These are phyloP conservation scores for Aramus guarauna DNA, from an alignment of 2,113 vertebrate species.

Conservation along the genomic window DNA sequence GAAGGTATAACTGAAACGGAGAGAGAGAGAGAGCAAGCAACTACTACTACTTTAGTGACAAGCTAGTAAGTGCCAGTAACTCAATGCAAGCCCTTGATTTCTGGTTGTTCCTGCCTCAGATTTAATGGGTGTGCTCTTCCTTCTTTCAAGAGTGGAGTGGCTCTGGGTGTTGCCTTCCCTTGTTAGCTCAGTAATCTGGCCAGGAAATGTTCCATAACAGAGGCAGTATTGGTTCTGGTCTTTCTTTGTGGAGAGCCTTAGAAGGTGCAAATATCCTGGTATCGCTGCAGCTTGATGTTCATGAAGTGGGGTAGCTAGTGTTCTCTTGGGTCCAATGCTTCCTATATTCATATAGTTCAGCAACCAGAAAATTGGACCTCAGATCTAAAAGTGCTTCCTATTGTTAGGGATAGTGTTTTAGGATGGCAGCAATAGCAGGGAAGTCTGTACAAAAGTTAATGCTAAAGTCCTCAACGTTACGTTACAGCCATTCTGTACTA, in stretches of 20 bases:
- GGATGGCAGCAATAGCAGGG: not conserved
- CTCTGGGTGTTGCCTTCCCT: not conserved
- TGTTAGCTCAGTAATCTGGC: not conserved
- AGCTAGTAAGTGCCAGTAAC: not conserved
- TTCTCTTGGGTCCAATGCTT: not conserved
- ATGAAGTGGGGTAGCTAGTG: not conserved
- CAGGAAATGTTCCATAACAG: not conserved
- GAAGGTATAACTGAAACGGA: not conserved
- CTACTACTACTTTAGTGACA: not conserved
- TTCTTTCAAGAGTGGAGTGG: not conserved
- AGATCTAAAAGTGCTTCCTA: not conserved
- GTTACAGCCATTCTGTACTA: not conserved
- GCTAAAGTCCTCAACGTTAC: not conserved
- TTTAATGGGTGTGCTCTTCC: not conserved
- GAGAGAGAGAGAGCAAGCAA: not conserved
- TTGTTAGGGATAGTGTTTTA: not conserved
- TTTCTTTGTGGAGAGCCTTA: not conserved
- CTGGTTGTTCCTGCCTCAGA: not conserved
- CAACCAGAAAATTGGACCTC: not conserved
- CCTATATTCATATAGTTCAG: not conserved
- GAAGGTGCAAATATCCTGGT: not conserved
- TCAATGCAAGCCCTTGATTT: not conserved
- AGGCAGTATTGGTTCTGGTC: not conserved
- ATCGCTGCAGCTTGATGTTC: not conserved
- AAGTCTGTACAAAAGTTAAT: not conserved